Evolutionary conservation across 1,140 invertebrate genomes (phyloP), one percentile per base, ranked within the genome.

Genomic region (Drosophila erecta): DNA sequence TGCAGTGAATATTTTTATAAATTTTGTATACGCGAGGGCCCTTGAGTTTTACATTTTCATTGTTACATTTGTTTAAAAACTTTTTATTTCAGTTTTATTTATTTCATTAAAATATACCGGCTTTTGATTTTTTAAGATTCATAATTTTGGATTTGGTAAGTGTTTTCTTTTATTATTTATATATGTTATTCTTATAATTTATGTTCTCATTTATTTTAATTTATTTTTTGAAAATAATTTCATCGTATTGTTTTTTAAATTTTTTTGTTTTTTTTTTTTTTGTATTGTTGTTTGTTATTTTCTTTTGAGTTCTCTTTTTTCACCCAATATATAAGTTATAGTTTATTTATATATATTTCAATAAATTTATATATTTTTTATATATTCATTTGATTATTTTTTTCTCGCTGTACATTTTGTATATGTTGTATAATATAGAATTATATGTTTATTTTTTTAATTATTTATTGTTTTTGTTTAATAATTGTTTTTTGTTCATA

Each of bases 11-110:
- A 17, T 17, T 17, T 17, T 17, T 17, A 17, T 17, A 76, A 53
- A 72, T 76, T 71, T 50, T 69, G 37, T 60, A 69, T 50, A 65
- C 17, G 58, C 66, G 57, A 56, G 15, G 41, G 46, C 54, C 49
- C 15, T 20, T 11, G 62, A 69, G 55, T 44, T 24, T 6, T 61
- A n/a, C 20, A 2, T 44, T 43, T 53, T 62, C 2, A 17, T 22
- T 1, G 47, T 47, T 37, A 6, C 0, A 10, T 60, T 60, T 57
- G 11, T 8, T 14, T 54, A 38, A 40, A 8, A 38, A 30, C 40
- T 30, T 2, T 43, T 74, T 64, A 2, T 37, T 22, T 54, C 33
- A 53, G 20, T 60, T 64, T 58, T 57, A 20, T 30, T n/a, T 38
- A 10, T 14, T 38, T 38, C 14, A 14, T 38, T 38, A 0, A 14